A percentile compares a stretch with the other conserved stretches of the same genome.
These are phyloP conservation scores for Gallinago undulata DNA, from an alignment of 2,113 vertebrate species.

Conservation along the genomic window DNA sequence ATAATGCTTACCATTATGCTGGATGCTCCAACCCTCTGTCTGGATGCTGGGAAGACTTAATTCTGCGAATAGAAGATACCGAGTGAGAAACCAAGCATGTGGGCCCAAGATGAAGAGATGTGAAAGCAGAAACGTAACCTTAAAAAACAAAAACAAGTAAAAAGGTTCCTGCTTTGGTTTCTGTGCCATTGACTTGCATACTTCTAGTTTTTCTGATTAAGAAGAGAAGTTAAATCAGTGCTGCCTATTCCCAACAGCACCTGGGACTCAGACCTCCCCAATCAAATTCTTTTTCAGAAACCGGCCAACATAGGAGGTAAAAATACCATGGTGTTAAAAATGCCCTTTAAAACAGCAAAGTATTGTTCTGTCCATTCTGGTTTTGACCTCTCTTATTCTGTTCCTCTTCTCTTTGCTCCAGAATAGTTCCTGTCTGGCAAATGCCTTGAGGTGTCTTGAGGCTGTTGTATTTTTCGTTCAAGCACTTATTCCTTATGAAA, in stretches of 20 bases:
- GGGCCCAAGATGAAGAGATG: neutral
- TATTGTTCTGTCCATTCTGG: fast-evolving
- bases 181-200: neutral
- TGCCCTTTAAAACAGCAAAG: neutral
- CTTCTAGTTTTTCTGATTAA: neutral
- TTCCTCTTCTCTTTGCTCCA: neutral
- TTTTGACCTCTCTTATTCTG: neutral
- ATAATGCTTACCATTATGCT: neutral
- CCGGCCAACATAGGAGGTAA: neutral
- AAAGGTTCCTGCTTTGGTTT: neutral
- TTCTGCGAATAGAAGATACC: neutral
- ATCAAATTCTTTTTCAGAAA: neutral
- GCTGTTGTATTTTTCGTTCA: neutral
- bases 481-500: neutral
- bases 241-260: neutral
- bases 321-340: neutral
- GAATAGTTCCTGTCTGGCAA: neutral
- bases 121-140: neutral
- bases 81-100: fast-evolving
- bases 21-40: neutral
- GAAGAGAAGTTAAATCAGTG: neutral
- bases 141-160: neutral
- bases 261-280: neutral
- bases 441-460: neutral
- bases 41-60: neutral